Evolutionary conservation across 2,797 vertebrate genomes (phyloP), one percentile per base, ranked within the genome.

Genomic region (Aeoliscus strigatus): DNA sequence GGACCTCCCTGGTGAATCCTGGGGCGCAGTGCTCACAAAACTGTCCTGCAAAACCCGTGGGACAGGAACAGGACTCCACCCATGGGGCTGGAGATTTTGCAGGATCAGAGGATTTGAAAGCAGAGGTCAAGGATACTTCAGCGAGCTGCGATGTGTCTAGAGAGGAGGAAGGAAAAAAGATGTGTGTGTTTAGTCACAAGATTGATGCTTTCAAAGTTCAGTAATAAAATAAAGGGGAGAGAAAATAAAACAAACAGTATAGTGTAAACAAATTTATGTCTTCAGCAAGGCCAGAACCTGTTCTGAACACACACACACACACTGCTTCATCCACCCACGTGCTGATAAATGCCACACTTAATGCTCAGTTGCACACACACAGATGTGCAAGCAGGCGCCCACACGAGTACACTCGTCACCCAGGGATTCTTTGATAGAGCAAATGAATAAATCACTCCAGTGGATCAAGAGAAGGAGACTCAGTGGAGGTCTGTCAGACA

Each of bases 31-130:
- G 75, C 73, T 96, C 90, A 17, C 94, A 97, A 68, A 93, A 93
- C 59, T 88, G 91, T 9, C 94, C 93, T 0, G 10, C 2, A 15
- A 92, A 93, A 5, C 90, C 93, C 0, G 0, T 16, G 3, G 92
- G 94, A 64, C 94, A 97, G 0, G 61, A 55, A 37, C 94, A 98
- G 1, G 67, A 66, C 60, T 97, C 94, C 52, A 98, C 94, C 94
- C 94, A 96, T 3, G 66, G 54, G 0, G 87, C 92, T 1, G 34
- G 47, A 2, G 81, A 40, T 0, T 62, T 75, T 5, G 13, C 15
- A 0, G 54, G 21, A 10, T 60, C 60, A 0, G 17, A 37, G 7
- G 83, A 83, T 0, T 6, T 60, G 18, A 3, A 58, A n/a, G 94
- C 91, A 0, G 93, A 92, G 0, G 36, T 69, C 57, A 97, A 80